phyloP scores from a whole-genome alignment of 35 echinoderm and acorn worm genomes.

The Holothuria glaberrima region DNA sequence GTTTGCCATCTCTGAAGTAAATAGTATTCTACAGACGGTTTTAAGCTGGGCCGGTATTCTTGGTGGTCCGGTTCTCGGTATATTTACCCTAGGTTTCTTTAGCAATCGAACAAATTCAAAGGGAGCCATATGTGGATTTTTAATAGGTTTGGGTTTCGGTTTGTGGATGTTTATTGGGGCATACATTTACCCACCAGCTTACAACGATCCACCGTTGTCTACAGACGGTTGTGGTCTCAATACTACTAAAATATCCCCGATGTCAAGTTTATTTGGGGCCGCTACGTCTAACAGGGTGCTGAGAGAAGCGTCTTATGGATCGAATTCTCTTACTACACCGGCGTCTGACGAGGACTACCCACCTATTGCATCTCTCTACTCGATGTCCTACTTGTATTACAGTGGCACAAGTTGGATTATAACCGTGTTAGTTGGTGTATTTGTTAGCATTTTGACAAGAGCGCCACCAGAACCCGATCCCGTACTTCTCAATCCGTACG shows the following conservation, averaged over 20 bases:
- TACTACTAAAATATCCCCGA: slow-evolving; percentile 16
- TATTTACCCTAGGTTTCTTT: slow-evolving; percentile 53
- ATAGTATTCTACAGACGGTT: slow-evolving; percentile 53
- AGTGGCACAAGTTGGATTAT: slow-evolving; percentile 45
- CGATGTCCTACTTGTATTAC: slow-evolving; percentile 56
- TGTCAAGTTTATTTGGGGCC: not conserved
- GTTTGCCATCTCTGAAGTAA: slow-evolving; percentile 22
- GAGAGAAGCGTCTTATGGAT: not conserved
- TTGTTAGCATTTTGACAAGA: slow-evolving; percentile 49
- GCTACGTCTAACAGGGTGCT: not conserved
- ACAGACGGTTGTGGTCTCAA: slow-evolving; percentile 13
- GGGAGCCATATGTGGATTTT: slow-evolving; percentile 36
- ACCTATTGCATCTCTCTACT: not conserved
- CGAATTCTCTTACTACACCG: not conserved
- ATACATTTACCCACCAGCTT: slow-evolving; percentile 20
- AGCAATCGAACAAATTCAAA: slow-evolving; percentile 45
- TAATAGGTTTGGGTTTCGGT: slow-evolving; percentile 37
- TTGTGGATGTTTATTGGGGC: slow-evolving; percentile 44
- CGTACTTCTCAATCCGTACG: slow-evolving; percentile 12
- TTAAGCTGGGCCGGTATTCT: slow-evolving; percentile 51
- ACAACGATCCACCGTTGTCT: not conserved
- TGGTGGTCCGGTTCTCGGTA: slow-evolving; percentile 36
- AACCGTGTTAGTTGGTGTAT: not conserved
- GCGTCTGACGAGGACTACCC: not conserved
- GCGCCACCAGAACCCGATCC: slow-evolving; percentile 11